phyloP scores from a whole-genome alignment of 2,113 vertebrate species.

The Tragulus kanchil region DNA sequence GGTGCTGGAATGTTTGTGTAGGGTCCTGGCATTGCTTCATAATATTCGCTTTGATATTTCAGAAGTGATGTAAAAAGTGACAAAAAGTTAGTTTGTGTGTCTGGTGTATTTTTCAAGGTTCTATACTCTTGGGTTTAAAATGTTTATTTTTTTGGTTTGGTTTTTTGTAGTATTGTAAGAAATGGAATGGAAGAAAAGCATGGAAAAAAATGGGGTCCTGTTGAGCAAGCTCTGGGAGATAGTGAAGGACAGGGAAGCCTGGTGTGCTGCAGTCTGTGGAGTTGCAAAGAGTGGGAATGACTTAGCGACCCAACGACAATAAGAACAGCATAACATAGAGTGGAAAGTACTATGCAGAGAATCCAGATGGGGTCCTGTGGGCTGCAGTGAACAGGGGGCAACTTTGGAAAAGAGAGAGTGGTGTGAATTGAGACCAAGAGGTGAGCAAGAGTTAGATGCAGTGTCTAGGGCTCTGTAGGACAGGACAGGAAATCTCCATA shows the following conservation, averaged over 20 bases:
- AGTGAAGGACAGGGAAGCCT: neutral
- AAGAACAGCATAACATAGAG: neutral
- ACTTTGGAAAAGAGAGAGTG: neutral
- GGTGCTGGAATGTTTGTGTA: neutral
- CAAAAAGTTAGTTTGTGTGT: neutral
- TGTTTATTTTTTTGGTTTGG: neutral
- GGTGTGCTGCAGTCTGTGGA: neutral
- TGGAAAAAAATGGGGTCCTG: too few relatives aligned
- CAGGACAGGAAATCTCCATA: accelerated
- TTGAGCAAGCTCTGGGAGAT: neutral
- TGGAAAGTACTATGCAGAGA: neutral
- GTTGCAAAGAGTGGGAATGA: neutral
- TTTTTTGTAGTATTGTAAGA: too few relatives aligned
- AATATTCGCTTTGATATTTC: neutral
- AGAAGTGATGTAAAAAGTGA: conserved; percentile 12
- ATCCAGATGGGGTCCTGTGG: accelerated
- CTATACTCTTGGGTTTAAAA: neutral
- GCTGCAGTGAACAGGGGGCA: neutral
- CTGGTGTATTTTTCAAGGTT: neutral
- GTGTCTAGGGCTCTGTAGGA: accelerated
- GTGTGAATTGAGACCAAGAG: too few relatives aligned
- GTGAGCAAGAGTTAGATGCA: neutral
- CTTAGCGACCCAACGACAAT: neutral
- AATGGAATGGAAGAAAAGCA: too few relatives aligned
- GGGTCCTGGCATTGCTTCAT: neutral